These are phyloP conservation scores for Aphelocoma californica DNA, from an alignment of 2,797 vertebrate species.

Conservation along the genomic window DNA sequence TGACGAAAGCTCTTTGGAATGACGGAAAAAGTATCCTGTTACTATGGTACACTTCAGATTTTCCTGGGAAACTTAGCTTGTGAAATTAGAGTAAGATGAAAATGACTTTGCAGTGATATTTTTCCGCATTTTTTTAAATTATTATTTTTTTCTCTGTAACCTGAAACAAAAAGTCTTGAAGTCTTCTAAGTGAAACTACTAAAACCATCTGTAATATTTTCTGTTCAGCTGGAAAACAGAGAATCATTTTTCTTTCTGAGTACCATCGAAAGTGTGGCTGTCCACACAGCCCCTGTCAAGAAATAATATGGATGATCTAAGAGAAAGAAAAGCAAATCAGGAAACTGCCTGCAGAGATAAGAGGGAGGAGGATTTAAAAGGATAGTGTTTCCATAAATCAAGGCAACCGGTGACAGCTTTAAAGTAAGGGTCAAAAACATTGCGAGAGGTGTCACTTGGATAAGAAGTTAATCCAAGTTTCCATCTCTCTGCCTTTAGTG, in stretches of 20 bases:
- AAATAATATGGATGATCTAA: conserved; percentile 52
- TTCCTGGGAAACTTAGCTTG: conserved; percentile 18
- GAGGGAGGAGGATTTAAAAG: conserved; percentile 58
- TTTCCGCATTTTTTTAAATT: neutral
- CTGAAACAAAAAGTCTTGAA: neutral
- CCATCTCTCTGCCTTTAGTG: conserved; percentile 60
- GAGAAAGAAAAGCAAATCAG: conserved; percentile 63
- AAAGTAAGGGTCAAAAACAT: conserved; percentile 69
- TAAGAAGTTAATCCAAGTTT: conserved; percentile 65
- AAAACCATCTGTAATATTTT: neutral
- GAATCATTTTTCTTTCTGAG: conserved; percentile 21
- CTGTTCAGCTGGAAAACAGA: conserved; percentile 1
- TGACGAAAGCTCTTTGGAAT: neutral
- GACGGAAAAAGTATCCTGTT: conserved; percentile 13
- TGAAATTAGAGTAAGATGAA: conserved; percentile 28
- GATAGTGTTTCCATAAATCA: conserved; percentile 68
- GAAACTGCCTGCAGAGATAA: conserved; percentile 70
- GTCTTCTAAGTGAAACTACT: neutral
- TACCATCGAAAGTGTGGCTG: conserved; percentile 35
- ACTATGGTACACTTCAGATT: neutral
- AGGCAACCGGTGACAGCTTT: conserved; percentile 61
- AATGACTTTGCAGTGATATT: neutral
- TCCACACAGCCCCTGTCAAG: conserved; percentile 53
- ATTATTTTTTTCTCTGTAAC: neutral
- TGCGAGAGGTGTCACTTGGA: conserved; percentile 57